These are phyloP conservation scores for Promerops cafer DNA, from an alignment of 2,113 vertebrate species.

Conservation along the genomic window DNA sequence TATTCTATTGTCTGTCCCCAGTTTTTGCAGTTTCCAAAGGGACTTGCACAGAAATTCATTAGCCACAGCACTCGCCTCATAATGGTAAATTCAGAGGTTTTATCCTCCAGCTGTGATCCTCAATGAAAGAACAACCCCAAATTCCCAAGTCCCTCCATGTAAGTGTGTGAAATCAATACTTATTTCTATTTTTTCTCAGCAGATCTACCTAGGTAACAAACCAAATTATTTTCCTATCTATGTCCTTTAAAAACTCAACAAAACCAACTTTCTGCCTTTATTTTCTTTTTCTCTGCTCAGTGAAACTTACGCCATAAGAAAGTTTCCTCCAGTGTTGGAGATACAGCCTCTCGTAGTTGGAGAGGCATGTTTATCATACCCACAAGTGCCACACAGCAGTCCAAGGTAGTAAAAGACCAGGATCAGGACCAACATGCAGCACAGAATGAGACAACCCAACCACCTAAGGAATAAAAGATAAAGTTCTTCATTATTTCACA, in stretches of 20 bases:
- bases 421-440: slow-evolving; percentile 87
- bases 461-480: slow-evolving; percentile 73
- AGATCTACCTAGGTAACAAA: not conserved
- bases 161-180: not conserved
- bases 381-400: slow-evolving; percentile 84
- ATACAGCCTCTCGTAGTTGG: slow-evolving; percentile 90
- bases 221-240: not conserved
- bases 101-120: not conserved
- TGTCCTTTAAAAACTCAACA: not conserved
- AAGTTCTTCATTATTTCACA: not conserved
- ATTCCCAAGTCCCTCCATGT: not conserved
- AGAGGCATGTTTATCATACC: slow-evolving; percentile 85
- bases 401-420: slow-evolving; percentile 89
- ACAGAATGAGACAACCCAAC: slow-evolving; percentile 82
- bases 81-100: not conserved
- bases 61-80: not conserved
- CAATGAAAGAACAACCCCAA: not conserved
- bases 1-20: not conserved
- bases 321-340: slow-evolving; percentile 92
- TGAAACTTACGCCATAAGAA: slow-evolving; percentile 92
- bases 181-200: not conserved
- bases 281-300: not conserved
- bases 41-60: not conserved
- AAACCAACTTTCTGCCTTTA: not conserved
- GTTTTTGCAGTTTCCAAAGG: not conserved